Percentiles rank a stretch among this genome's conserved stretches.
Conservation (phyloP, 2,113 vertebrate species). For the Dromiciops gliroides region DNA sequence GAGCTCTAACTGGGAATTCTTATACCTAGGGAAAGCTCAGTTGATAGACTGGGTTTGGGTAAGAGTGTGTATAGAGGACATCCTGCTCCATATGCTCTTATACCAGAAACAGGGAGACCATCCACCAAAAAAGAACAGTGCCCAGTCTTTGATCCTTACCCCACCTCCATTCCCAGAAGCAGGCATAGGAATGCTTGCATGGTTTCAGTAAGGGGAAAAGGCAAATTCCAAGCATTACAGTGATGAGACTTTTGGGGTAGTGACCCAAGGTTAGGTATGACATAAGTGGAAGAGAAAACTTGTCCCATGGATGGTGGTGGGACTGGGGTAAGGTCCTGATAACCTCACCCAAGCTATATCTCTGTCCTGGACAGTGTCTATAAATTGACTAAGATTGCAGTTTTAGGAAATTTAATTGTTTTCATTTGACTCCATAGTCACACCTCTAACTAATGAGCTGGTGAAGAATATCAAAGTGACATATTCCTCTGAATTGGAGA, state of each 20-base stretch:
- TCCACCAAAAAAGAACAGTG: neutral
- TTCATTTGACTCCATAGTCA: neutral
- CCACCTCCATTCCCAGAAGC: neutral
- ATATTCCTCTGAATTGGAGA: conserved; percentile 31
- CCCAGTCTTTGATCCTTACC: neutral
- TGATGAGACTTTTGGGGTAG: neutral
- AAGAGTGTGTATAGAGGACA: neutral
- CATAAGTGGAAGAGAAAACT: neutral
- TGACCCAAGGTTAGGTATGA: neutral
- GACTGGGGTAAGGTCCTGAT: neutral
- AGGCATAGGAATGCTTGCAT: neutral
- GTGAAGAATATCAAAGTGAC: conserved; percentile 7
- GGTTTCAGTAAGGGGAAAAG: neutral
- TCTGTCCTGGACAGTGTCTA: neutral
- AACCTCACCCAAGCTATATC: neutral
- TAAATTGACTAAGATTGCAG: neutral
- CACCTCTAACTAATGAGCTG: conserved; percentile 44
- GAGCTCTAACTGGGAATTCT: neutral
- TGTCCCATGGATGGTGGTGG: neutral
- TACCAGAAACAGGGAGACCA: neutral
- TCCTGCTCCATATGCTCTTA: neutral
- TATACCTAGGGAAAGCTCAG: no score
- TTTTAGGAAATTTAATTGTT: neutral
- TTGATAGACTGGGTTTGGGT: neutral
- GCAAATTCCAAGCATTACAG: neutral